Evolutionary conservation across 1,140 invertebrate genomes (phyloP).

Genomic region (Gryllus bimaculatus): DNA sequence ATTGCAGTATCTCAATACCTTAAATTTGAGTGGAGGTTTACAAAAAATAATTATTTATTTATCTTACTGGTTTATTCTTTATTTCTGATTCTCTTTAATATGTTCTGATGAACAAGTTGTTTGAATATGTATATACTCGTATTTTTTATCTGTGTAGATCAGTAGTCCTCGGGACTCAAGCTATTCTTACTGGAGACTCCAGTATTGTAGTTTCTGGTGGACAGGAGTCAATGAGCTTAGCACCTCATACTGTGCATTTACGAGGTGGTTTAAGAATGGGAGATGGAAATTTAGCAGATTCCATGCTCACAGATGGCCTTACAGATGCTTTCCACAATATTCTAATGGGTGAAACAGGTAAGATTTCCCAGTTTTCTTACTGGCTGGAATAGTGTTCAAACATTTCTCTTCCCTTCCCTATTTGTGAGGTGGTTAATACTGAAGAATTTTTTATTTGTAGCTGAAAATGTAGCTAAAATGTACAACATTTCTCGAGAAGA

Average conservation of each 20-base stretch:
- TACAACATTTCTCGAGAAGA: slow-evolving; percentile 58
- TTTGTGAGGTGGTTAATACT: background rate
- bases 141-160: slow-evolving; percentile 41
- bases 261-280: slow-evolving; percentile 34
- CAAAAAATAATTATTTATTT: no score
- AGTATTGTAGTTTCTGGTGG: slow-evolving; percentile 70
- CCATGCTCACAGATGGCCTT: slow-evolving; percentile 67
- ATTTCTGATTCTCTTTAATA: no score
- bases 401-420: no score
- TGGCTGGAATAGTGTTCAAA: background rate
- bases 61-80: no score
- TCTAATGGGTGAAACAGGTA: slow-evolving; percentile 81
- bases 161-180: slow-evolving; percentile 55
- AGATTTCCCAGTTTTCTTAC: slow-evolving; percentile 8
- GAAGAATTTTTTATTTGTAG: slow-evolving; percentile 33
- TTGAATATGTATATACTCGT: no score
- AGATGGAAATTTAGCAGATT: slow-evolving; percentile 51
- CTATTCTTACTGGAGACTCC: slow-evolving; percentile 59
- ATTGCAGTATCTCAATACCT: no score
- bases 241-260: slow-evolving; percentile 49
- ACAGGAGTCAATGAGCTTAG: slow-evolving; percentile 77
- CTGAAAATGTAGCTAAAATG: slow-evolving; percentile 69
- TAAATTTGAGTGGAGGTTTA: no score
- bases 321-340: slow-evolving; percentile 68
- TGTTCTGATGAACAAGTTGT: no score